phyloP scores from a whole-genome alignment of 2,797 vertebrate genomes.

The Leucoraja ocellata region DNA sequence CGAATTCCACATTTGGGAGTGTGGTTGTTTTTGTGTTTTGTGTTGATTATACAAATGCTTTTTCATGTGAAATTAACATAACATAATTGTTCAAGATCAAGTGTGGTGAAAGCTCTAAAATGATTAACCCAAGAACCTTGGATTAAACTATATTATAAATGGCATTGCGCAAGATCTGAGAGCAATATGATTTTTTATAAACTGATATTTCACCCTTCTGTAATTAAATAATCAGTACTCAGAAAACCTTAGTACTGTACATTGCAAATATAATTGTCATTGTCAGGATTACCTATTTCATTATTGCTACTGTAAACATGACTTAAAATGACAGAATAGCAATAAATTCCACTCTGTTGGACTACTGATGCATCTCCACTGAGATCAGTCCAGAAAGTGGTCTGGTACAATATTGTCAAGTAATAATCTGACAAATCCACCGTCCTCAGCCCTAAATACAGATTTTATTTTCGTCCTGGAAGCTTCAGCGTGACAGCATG shows the following conservation, averaged over 20 bases:
- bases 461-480: background rate
- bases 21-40: background rate
- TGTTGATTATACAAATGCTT: background rate
- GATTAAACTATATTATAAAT: background rate
- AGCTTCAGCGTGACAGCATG: background rate
- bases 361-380: background rate
- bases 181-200: background rate
- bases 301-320: background rate
- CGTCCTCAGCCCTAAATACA: background rate
- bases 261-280: background rate
- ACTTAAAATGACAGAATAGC: background rate
- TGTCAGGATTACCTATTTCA: background rate
- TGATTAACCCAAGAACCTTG: background rate
- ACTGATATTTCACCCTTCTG: background rate
- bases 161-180: background rate
- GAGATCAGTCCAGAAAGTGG: background rate
- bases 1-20: background rate
- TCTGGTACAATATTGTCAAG: background rate
- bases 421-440: background rate
- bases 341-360: background rate
- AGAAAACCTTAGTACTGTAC: background rate
- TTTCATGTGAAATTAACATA: background rate
- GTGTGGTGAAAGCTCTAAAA: background rate
- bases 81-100: background rate
- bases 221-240: background rate